Percentiles rank a stretch among this genome's conserved stretches.
Evolutionary conservation across 2,113 vertebrate species (phyloP).

Genomic region (Puffinus mauretanicus): DNA sequence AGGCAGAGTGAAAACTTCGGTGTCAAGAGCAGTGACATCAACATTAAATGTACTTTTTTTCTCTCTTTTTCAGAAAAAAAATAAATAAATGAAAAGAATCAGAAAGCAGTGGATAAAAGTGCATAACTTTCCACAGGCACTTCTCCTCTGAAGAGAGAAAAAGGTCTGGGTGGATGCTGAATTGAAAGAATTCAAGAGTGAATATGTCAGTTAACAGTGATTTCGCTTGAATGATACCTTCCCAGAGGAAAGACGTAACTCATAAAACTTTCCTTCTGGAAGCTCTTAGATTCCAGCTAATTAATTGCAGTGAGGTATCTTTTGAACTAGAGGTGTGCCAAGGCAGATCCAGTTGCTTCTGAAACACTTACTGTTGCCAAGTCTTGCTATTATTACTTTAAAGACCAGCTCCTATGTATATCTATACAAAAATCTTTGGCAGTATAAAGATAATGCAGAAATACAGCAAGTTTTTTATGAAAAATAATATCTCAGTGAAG

Average conservation of each 20-base stretch:
- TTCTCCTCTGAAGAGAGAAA: slow-evolving; percentile 55
- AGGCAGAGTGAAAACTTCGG: slow-evolving; percentile 1
- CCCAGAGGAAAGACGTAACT: slow-evolving; percentile 58
- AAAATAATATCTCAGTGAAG: not conserved
- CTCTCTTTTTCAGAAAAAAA: not conserved
- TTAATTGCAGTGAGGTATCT: slow-evolving; percentile 47
- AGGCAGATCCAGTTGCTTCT: slow-evolving; percentile 18
- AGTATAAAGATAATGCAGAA: not conserved
- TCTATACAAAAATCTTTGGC: not conserved
- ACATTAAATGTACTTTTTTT: slow-evolving; percentile 33
- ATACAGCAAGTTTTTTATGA: not conserved
- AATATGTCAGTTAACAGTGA: slow-evolving; percentile 19
- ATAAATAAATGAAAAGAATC: not conserved
- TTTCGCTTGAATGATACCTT: slow-evolving; percentile 55
- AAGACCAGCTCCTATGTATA: not conserved
- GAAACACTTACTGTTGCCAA: slow-evolving; percentile 10
- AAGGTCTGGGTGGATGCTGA: slow-evolving; percentile 40
- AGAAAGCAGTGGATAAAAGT: slow-evolving; percentile 49
- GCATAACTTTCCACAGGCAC: slow-evolving; percentile 56
- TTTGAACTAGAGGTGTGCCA: slow-evolving; percentile 34
- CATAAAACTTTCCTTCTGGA: slow-evolving; percentile 61
- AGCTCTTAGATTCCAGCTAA: slow-evolving; percentile 48
- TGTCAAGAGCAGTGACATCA: slow-evolving; percentile 31
- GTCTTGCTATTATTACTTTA: slow-evolving; percentile 20
- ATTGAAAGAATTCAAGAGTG: slow-evolving; percentile 55